Conservation (phyloP, 2,888 invertebrate species). For the Strigamia crassipes region DNA sequence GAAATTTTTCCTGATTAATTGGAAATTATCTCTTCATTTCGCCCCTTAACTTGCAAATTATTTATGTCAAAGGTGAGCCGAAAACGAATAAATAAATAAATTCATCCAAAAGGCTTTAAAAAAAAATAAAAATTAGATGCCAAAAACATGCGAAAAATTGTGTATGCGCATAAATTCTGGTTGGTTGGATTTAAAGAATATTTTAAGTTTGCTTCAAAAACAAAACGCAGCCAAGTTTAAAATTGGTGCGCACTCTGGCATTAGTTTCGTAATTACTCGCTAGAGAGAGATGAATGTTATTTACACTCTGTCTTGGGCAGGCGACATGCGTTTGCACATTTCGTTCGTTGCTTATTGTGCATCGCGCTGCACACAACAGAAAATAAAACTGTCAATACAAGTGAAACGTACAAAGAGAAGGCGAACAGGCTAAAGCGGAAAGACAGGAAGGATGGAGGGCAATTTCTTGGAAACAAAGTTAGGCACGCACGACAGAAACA, state of each 20-base stretch:
- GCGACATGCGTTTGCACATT: slow-evolving; percentile 38
- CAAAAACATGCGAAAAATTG: slow-evolving; percentile 25
- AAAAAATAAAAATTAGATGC: not conserved
- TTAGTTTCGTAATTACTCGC: slow-evolving; percentile 40
- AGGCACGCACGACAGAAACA: slow-evolving; percentile 28
- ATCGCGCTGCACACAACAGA: not conserved
- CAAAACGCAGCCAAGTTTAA: slow-evolving; percentile 37
- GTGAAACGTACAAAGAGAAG: not conserved
- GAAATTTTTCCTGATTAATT: slow-evolving; percentile 13
- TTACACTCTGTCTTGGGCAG: slow-evolving; percentile 36
- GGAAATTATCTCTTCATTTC: not conserved
- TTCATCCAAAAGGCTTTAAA: not conserved
- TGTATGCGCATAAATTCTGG: slow-evolving; percentile 15
- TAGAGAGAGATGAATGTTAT: slow-evolving; percentile 39
- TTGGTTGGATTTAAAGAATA: slow-evolving; percentile 25
- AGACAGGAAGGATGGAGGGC: not conserved
- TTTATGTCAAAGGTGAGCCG: not conserved
- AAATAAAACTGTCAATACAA: slow-evolving; percentile 32
- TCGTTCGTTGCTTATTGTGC: not conserved
- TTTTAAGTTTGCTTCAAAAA: slow-evolving; percentile 11
- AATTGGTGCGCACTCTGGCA: slow-evolving; percentile 23
- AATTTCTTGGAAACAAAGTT: slow-evolving; percentile 21
- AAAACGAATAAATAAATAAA: too few species aligned
- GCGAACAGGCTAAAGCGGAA: not conserved
- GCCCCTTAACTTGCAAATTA: not conserved